These are phyloP conservation scores for Lampris megalopsis DNA, from an alignment of 2,113 vertebrate genomes.

Conservation along the genomic window DNA sequence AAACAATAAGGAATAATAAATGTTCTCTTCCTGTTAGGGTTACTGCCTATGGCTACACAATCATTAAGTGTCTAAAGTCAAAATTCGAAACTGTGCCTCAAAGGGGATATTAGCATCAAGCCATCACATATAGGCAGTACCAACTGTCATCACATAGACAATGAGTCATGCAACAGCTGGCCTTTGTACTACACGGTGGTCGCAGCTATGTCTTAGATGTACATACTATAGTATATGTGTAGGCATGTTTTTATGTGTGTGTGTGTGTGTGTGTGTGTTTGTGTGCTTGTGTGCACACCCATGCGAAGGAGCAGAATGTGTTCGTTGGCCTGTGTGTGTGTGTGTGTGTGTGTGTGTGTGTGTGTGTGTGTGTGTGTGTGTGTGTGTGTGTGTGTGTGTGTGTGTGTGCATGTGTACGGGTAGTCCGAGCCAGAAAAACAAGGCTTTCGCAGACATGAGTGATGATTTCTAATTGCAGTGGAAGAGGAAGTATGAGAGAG, in stretches of 20 bases:
- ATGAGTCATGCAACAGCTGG: conserved; percentile 57
- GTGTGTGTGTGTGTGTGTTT: no score
- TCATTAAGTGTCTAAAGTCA: no score
- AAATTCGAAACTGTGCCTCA: no score
- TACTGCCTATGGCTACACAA: no score
- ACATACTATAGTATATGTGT: no score
- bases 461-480: conserved; percentile 54
- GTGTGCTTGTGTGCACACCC: no score
- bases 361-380: conserved; percentile 25
- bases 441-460: conserved; percentile 41
- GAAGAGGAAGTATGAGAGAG: conserved; percentile 36
- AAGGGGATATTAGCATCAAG: not conserved
- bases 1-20: no score
- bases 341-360: conserved; percentile 26
- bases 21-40: no score
- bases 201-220: conserved; percentile 13
- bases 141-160: conserved; percentile 18
- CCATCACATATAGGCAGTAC: no score
- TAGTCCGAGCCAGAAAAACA: conserved; percentile 23
- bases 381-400: conserved; percentile 1
- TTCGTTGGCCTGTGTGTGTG: conserved; percentile 9
- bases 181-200: conserved; percentile 31
- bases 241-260: no score
- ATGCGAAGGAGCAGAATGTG: not conserved
- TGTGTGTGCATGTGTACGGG: not conserved